A percentile compares a stretch with the other conserved stretches of the same genome.
Evolutionary conservation across 2,888 invertebrate species (phyloP).

Genomic region (Podabrus alpinus): DNA sequence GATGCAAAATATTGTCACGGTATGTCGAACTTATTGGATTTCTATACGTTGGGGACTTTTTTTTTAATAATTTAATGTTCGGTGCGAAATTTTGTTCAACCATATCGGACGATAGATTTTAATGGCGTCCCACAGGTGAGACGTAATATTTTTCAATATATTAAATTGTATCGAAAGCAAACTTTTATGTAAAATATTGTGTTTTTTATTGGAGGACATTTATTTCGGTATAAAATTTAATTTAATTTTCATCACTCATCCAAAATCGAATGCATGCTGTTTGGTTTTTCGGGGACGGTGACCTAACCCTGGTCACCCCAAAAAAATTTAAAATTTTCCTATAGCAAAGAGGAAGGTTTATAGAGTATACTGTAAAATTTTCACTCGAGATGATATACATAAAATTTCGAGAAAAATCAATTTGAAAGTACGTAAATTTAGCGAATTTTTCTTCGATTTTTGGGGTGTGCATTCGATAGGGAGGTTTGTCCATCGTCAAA

Average conservation of each 20-base stretch:
- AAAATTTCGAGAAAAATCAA: too few species aligned
- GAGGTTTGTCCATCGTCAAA: too few species aligned
- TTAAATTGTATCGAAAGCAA: neutral
- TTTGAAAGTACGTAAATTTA: too few species aligned
- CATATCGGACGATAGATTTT: neutral
- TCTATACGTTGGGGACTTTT: neutral
- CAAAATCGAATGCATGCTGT: neutral
- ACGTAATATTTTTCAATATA: neutral
- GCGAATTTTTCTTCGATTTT: too few species aligned
- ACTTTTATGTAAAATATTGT: neutral
- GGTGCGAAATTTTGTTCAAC: neutral
- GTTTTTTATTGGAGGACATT: neutral
- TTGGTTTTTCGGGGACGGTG: too few species aligned
- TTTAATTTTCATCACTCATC: neutral
- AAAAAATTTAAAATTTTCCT: too few species aligned
- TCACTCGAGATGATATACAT: too few species aligned
- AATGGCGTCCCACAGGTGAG: neutral
- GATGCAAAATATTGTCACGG: neutral
- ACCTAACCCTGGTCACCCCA: too few species aligned
- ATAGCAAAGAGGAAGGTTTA: too few species aligned
- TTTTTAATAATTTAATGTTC: neutral
- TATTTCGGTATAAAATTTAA: neutral
- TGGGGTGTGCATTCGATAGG: too few species aligned
- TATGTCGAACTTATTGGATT: neutral
- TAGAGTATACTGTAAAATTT: too few species aligned